Evolutionary conservation across 1,140 invertebrate genomes (phyloP).

Genomic region (Cylas formicarius): DNA sequence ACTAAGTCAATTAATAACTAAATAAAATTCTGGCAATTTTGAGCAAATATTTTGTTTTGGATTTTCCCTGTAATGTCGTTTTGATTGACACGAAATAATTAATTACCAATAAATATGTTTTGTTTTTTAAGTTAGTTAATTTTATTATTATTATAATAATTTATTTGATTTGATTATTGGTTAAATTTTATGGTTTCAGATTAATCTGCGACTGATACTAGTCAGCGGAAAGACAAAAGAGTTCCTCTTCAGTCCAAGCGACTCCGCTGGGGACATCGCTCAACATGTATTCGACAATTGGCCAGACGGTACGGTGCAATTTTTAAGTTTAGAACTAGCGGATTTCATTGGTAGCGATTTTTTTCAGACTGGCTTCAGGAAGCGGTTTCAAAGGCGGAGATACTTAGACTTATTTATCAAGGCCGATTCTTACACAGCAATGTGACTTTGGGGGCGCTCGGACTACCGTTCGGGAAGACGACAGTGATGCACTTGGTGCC

Average conservation of each 20-base stretch:
- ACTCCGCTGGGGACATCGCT: conserved; percentile 96
- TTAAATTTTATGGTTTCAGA: too few relatives aligned
- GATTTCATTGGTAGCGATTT: conserved; percentile 20
- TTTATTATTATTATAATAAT: too few relatives aligned
- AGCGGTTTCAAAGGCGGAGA: conserved; percentile 90
- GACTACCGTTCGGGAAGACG: conserved; percentile 91
- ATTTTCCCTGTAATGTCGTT: too few relatives aligned
- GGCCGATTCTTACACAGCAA: conserved; percentile 98
- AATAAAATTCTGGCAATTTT: too few relatives aligned
- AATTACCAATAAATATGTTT: too few relatives aligned
- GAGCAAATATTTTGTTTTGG: too few relatives aligned
- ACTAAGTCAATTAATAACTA: too few relatives aligned
- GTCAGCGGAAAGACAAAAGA: conserved; percentile 98
- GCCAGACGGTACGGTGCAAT: conserved; percentile 83
- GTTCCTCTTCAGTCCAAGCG: conserved; percentile 92
- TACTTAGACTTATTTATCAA: conserved; percentile 97
- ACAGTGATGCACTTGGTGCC: conserved; percentile 99
- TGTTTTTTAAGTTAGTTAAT: too few relatives aligned
- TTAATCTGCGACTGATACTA: conserved; percentile 93
- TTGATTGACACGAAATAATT: too few relatives aligned
- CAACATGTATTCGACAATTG: conserved; percentile 98
- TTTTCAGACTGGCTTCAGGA: conserved; percentile 91
- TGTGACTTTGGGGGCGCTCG: conserved; percentile 94
- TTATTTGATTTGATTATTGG: too few relatives aligned
- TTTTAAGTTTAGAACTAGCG: neutral